Evolutionary conservation across 2,797 vertebrate species (phyloP), one percentile per base, ranked within the genome.

Genomic region (Bradypus variegatus): DNA sequence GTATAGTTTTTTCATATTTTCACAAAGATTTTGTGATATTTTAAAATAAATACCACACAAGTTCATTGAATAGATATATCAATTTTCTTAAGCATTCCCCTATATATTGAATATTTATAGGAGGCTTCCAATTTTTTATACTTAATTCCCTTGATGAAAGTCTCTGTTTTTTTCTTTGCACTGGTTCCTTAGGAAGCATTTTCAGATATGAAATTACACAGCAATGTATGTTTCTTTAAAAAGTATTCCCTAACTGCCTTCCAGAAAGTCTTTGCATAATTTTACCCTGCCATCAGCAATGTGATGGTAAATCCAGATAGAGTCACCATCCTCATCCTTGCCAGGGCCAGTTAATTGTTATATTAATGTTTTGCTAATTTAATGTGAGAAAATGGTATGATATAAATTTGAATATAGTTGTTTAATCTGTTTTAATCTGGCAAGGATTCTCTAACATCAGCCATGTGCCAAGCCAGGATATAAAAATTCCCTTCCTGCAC

Each of bases 281-380:
- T 92, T 91, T 86, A 77, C 86, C 31, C 38, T 77, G 25, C 19
- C 31, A 90, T n/a, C 38, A 60, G 72, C 19, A 90, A 31, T n/a
- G 23, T 67, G 58, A 58, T 58, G 58, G 58, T 21, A 23, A 58
- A 58, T 58, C 21, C 6, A 58, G 21, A 23, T 38, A 53, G 15
- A 78, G 58, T 58, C 38, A 81, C 36, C 27, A 75, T 76, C 16
- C 73, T 60, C 86, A 45, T n/a, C 8, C 25, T 83, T 87, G 29
- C 16, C 23, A 60, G 19, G 53, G 27, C 21, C 65, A 87, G 18
- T 65, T 92, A 81, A 67, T 81, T 53, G 87, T 67, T 92, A 76
- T 75, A 87, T 65, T 91, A 90, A 65, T 81, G 33, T 60, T 91
- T 87, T 84, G 81, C 23, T 90, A 91, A 86, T 70, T 85, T 89